Base-by-base conservation (phyloP, 1,140 invertebrate genomes). In the Himalopsyche phryganea region DNA sequence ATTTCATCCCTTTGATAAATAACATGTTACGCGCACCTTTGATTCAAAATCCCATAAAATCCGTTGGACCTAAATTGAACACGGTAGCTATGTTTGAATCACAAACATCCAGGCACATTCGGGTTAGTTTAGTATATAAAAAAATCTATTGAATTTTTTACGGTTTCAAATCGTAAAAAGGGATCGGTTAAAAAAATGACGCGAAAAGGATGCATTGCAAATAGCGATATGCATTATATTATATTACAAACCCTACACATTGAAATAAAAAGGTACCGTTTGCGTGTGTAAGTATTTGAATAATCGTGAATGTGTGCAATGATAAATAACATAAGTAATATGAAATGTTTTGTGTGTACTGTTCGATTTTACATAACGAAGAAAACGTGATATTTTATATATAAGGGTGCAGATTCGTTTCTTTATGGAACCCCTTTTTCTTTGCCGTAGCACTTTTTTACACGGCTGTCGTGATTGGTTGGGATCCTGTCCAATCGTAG, bases 1-100 rank as follows among this genome's bases (percentile, higher is more conserved):
- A 60, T 56, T 63, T 57, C 57, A 59, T 63, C 61, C 61, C 61
- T 63, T 59, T 63, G 61, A 59, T 63, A 63, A 63, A 63, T 56
- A 28, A 28, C 3, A 63, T 53, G 50, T 50, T 55, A 49, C 48
- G 56, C 47, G 57, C 61, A 63, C 61, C 56, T 63, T 63, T 54
- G 44, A 50, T 40, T 14, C 35, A 7, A 38, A 18, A 44, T 56
- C 50, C 50, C 35, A 48, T 50, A 63, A 63, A 63, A 60, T 59
- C 61, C 61, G 61, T 63, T 63, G 48, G 35, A 35, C 4, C 46
- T 32, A 23, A 46, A 42, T 45, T 19, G 18, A 50, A 38, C 19
- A 50, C 49, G 45, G 49, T 18, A 49, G 40, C 57, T 48, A 11
- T 33, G 57, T 63, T 63, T 59, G 35, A 63, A 63, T 59, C 52